Evolutionary conservation across 2,888 invertebrate genomes (phyloP), one percentile per base, ranked within the genome.

Genomic region (Chironomus tentans): DNA sequence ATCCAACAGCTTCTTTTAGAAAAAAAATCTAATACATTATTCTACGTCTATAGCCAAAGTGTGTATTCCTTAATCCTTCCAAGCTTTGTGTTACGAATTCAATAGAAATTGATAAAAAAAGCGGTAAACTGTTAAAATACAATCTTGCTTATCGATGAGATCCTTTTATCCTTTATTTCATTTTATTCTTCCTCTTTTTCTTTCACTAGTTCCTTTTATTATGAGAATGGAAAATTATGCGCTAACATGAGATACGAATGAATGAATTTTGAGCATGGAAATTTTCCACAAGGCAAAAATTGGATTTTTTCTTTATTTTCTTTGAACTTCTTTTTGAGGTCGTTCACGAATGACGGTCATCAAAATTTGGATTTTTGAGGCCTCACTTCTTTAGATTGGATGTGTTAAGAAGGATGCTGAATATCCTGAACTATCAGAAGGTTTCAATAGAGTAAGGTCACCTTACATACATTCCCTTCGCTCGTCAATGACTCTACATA

Each of bases 121-220:
- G 65, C 24, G 65, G 24, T 65, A 65, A 65, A 65, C 65, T 65
- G 65, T 65, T 65, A 65, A 65, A 65, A 65, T 65, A 65, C 65
- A 24, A 24, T 21, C 65, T 65, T 65, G 65, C 24, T 65, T 65
- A 24, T 65, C 65, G 65, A 65, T 65, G 24, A 65, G 65, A 65
- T 24, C 56, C 56, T 56, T 56, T 56, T 56, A 24, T 65, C 65
- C 24, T 65, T 56, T 56, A 56, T 56, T 24, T 65, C 65, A 24
- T 65, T 65, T 56, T 56, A n/a, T 56, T 56, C n/a, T 15, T 15
- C 56, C 21, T 65, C n/a, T 65, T 22, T 22, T 18, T 7, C 22
- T 24, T 24, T 24, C 38, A 38, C 38, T 21, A 21, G 65, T 65
- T 21, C 12, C 21, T n/a, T 24, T 18, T 65, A 65, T 24, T 24